Conservation (phyloP, 2,888 invertebrate species). For the Chymomyza procnemis region DNA sequence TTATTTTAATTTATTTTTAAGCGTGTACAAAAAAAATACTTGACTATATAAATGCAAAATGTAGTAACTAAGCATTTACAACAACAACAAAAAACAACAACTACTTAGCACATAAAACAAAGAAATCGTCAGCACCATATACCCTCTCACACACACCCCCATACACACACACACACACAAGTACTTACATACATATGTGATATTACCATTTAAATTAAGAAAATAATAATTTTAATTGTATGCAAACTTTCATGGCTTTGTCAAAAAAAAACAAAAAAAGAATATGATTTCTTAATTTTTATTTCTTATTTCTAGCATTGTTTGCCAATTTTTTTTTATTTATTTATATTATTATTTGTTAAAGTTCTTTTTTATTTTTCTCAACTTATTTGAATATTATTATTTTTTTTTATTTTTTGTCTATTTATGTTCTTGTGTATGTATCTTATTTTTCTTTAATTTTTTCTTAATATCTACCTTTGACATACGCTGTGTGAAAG, state of each 20-base stretch:
- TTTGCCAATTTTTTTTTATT: background rate
- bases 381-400: too few species aligned
- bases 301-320: background rate
- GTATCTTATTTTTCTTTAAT: background rate
- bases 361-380: too few species aligned
- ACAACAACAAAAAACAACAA: too few species aligned
- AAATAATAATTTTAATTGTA: constrained; percentile 1
- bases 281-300: background rate
- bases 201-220: constrained; percentile 11
- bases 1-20: constrained; percentile 35
- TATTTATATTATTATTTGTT: too few species aligned
- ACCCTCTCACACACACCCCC: background rate
- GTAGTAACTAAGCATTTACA: constrained; percentile 36
- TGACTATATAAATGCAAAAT: constrained; percentile 16
- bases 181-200: constrained; percentile 1
- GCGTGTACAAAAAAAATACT: constrained; percentile 18
- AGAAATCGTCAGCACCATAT: constrained; percentile 4
- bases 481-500: background rate
- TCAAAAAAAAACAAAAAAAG: too few species aligned
- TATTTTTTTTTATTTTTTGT: background rate
- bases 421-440: background rate
- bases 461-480: background rate
- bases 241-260: too few species aligned
- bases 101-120: background rate
- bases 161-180: constrained; percentile 13